Percentiles rank a stretch among this genome's conserved stretches.
Conservation (phyloP, 1,140 invertebrate genomes). For the Globodera ellingtonae region DNA sequence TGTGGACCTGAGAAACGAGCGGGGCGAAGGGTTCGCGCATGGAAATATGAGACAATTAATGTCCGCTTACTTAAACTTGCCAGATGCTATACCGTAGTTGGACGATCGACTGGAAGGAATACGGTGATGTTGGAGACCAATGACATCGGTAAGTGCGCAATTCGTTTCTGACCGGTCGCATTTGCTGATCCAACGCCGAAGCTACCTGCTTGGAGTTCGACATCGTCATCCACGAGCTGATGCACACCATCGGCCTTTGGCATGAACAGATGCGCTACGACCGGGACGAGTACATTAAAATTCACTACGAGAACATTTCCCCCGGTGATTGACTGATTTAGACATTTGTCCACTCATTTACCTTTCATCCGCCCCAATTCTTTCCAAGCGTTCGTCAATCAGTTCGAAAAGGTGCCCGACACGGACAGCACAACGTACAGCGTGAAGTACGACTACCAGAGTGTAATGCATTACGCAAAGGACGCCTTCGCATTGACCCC, state of each 20-base stretch:
- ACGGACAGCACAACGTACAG: slow-evolving; percentile 59
- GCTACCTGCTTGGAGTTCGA: slow-evolving; percentile 55
- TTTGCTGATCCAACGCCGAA: slow-evolving; percentile 1
- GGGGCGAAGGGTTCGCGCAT: slow-evolving; percentile 33
- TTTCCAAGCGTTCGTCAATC: slow-evolving; percentile 55
- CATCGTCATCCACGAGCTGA: slow-evolving; percentile 53
- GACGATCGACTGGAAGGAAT: slow-evolving; percentile 35
- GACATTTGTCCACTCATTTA: too few relatives aligned
- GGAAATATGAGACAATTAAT: background rate
- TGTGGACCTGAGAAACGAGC: slow-evolving; percentile 36
- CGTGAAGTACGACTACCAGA: slow-evolving; percentile 58
- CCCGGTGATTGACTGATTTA: slow-evolving; percentile 11
- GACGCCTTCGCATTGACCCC: slow-evolving; percentile 53
- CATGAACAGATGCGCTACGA: slow-evolving; percentile 58
- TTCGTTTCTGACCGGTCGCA: background rate
- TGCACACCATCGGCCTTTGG: slow-evolving; percentile 58
- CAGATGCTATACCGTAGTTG: slow-evolving; percentile 44
- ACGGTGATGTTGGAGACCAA: slow-evolving; percentile 46
- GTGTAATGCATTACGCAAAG: slow-evolving; percentile 62
- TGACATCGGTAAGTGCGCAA: slow-evolving; percentile 29
- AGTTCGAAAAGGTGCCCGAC: slow-evolving; percentile 60
- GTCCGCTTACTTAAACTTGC: background rate
- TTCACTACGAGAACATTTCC: slow-evolving; percentile 47
- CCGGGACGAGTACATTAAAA: slow-evolving; percentile 43
- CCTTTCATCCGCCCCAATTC: background rate